These are phyloP conservation scores for Morone saxatilis DNA, from an alignment of 2,113 vertebrate species.

Conservation along the genomic window DNA sequence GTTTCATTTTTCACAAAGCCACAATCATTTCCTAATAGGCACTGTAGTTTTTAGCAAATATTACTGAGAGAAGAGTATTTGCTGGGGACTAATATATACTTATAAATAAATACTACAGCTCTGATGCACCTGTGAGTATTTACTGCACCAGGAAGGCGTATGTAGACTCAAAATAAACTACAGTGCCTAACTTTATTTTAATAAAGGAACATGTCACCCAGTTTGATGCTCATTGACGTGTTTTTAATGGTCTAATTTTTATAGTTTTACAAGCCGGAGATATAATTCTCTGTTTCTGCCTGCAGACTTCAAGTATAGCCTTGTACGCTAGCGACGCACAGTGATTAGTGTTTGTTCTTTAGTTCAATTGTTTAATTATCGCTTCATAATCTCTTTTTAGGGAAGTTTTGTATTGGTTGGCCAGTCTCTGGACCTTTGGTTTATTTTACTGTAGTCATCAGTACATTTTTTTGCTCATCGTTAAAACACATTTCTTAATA, in stretches of 20 bases:
- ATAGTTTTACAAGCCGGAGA: neutral
- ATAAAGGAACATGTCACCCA: neutral
- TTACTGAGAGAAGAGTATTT: neutral
- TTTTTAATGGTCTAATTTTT: neutral
- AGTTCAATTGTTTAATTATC: slow-evolving; percentile 26
- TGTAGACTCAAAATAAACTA: neutral
- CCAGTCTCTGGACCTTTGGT: slow-evolving; percentile 2
- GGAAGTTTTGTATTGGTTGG: slow-evolving; percentile 26
- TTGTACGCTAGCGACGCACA: neutral
- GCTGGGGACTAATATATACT: neutral
- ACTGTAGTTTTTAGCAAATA: neutral
- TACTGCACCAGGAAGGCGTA: neutral
- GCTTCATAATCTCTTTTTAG: slow-evolving; percentile 7
- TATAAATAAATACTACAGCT: neutral
- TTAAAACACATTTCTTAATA: slow-evolving; percentile 65
- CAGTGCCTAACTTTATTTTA: neutral
- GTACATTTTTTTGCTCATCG: slow-evolving; percentile 22
- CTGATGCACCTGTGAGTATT: neutral
- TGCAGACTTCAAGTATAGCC: neutral
- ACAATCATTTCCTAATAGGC: neutral
- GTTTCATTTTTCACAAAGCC: neutral
- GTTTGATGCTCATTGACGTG: neutral
- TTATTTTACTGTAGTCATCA: slow-evolving; percentile 52
- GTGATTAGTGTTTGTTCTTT: slow-evolving; percentile 28
- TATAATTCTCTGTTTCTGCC: neutral